Percentiles rank a stretch among this genome's conserved stretches.
Conservation (phyloP, 2,888 invertebrate genomes). For the Chydorus sphaericus region DNA sequence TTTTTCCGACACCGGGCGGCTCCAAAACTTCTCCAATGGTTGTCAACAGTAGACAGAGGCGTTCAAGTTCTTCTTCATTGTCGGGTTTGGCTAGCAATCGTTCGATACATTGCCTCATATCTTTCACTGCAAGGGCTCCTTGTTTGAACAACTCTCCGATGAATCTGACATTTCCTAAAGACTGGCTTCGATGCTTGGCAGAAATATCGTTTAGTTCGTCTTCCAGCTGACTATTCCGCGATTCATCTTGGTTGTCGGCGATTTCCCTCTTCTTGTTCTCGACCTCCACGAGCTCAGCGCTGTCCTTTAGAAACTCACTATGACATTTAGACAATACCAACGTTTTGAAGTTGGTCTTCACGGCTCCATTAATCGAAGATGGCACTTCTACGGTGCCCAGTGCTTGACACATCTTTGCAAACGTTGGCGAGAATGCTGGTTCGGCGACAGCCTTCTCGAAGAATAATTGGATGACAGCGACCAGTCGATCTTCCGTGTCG, state of each 20-base stretch:
- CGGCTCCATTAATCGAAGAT: slow-evolving; percentile 24
- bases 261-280: slow-evolving; percentile 40
- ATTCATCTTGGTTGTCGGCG: slow-evolving; percentile 41
- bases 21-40: slow-evolving; percentile 81
- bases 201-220: slow-evolving; percentile 56
- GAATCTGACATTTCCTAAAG: slow-evolving; percentile 70
- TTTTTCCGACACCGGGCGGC: slow-evolving; percentile 12
- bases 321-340: slow-evolving; percentile 73
- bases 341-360: slow-evolving; percentile 48
- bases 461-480: slow-evolving; percentile 72
- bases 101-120: slow-evolving; percentile 73
- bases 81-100: slow-evolving; percentile 50
- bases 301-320: slow-evolving; percentile 72
- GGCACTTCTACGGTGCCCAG: slow-evolving; percentile 48
- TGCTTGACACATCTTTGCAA: slow-evolving; percentile 71
- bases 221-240: slow-evolving; percentile 57
- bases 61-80: slow-evolving; percentile 83
- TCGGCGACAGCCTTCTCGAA: slow-evolving; percentile 94
- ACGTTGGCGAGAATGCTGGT: slow-evolving; percentile 81
- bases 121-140: slow-evolving; percentile 69
- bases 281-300: slow-evolving; percentile 47
- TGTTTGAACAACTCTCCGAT: slow-evolving; percentile 82
- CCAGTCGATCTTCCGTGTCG: slow-evolving; percentile 58
- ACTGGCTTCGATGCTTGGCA: slow-evolving; percentile 59
- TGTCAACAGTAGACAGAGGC: slow-evolving; percentile 76